Conservation (phyloP, 2,113 vertebrate species). For the Pluvianellus socialis region DNA sequence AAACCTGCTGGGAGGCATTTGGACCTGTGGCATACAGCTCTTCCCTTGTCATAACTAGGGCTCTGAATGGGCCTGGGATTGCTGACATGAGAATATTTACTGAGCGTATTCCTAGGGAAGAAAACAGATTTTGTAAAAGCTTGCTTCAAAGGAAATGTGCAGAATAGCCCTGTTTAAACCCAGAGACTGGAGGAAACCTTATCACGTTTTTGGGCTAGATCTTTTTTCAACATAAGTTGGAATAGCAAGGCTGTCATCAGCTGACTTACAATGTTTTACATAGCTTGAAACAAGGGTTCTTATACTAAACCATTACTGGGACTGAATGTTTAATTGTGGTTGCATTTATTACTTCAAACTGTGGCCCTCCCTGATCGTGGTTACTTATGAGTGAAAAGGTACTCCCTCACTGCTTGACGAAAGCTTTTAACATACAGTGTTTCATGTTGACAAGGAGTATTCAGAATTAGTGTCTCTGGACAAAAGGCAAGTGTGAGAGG, state of each 20-base stretch:
- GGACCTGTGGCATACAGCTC: background rate
- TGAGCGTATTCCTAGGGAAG: background rate
- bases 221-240: accelerated
- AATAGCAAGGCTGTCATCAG: background rate
- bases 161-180: background rate
- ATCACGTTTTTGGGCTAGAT: background rate
- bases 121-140: background rate
- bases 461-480: background rate
- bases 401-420: background rate
- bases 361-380: background rate
- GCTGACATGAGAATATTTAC: background rate
- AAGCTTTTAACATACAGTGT: background rate
- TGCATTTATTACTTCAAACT: background rate
- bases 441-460: background rate
- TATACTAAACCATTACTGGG: background rate
- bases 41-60: background rate
- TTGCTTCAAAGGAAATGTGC: background rate
- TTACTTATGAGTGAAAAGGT: background rate
- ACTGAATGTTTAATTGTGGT: background rate
- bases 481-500: background rate
- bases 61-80: background rate
- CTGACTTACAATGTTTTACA: accelerated
- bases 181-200: background rate
- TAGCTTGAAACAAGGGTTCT: background rate
- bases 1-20: background rate